A percentile compares a stretch with the other conserved stretches of the same genome.
These are phyloP conservation scores for Vidua macroura DNA, from an alignment of 2,113 vertebrate genomes.

Conservation along the genomic window DNA sequence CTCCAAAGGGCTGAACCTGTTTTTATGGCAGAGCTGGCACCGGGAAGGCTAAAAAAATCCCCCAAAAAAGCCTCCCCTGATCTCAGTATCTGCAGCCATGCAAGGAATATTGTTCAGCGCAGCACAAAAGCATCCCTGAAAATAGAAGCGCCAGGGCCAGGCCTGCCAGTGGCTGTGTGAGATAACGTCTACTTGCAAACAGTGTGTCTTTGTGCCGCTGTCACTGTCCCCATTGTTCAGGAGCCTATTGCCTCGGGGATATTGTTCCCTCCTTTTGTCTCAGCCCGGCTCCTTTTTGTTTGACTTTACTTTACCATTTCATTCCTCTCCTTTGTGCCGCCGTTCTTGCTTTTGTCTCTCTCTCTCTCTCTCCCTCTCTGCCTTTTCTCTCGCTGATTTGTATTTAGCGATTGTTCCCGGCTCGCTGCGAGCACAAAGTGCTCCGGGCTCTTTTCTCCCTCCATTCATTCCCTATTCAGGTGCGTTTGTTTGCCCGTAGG, in stretches of 20 bases:
- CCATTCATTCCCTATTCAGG: constrained; percentile 63
- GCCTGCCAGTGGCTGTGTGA: constrained; percentile 99
- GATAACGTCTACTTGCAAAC: constrained; percentile 99
- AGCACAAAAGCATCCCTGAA: constrained; percentile 97
- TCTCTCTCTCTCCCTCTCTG: constrained; percentile 62
- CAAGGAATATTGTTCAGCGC: constrained; percentile 86
- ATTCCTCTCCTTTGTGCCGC: constrained; percentile 85
- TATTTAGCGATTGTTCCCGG: constrained; percentile 68
- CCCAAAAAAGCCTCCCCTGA: constrained; percentile 47
- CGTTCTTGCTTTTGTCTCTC: constrained; percentile 74
- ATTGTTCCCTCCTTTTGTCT: constrained; percentile 99
- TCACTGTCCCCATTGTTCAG: constrained; percentile 97
- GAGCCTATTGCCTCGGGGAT: constrained; percentile 91
- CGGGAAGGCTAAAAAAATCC: not conserved
- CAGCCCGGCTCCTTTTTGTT: constrained; percentile 90
- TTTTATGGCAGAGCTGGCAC: not conserved
- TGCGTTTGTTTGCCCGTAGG: constrained; percentile 27
- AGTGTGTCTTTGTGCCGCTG: constrained; percentile 96
- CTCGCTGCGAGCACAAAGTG: constrained; percentile 52
- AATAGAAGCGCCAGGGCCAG: constrained; percentile 92
- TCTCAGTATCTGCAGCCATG: constrained; percentile 82
- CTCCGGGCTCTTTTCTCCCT: constrained; percentile 41
- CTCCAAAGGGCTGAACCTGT: not conserved
- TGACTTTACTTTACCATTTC: constrained; percentile 92
- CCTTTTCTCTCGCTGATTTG: constrained; percentile 72